Conservation (phyloP, 2,888 invertebrate genomes). For the Dorcus parallelipipedus region DNA sequence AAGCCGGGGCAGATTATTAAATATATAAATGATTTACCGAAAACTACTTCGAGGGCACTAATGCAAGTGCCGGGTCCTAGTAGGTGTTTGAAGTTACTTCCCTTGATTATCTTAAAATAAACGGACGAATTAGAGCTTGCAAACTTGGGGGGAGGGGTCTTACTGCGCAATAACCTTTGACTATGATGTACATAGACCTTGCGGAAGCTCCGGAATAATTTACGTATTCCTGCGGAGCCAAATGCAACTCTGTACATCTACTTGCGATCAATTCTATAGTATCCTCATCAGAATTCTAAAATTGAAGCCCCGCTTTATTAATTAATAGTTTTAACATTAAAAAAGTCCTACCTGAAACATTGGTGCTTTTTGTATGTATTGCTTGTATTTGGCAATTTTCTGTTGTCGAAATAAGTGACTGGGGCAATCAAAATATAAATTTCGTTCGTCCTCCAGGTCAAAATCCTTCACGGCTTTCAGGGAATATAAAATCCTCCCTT, state of each 20-base stretch:
- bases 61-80: slow-evolving; percentile 6
- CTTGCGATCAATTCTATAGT: slow-evolving; percentile 6
- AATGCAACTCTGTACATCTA: slow-evolving; percentile 4
- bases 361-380: neutral
- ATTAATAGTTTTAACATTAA: neutral
- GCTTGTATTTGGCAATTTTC: slow-evolving; percentile 6
- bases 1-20: neutral
- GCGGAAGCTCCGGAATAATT: slow-evolving; percentile 8
- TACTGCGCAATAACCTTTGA: slow-evolving; percentile 13
- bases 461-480: slow-evolving; percentile 8
- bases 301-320: neutral
- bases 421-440: slow-evolving; percentile 13
- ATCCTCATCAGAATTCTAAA: slow-evolving; percentile 2
- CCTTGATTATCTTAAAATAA: slow-evolving; percentile 10
- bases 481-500: slow-evolving; percentile 4
- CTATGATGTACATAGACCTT: slow-evolving; percentile 8
- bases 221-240: slow-evolving; percentile 9
- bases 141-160: neutral
- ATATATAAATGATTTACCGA: slow-evolving; percentile 1
- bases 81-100: slow-evolving; percentile 1
- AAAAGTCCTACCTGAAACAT: slow-evolving; percentile 7
- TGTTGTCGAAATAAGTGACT: slow-evolving; percentile 3
- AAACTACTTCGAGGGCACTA: slow-evolving; percentile 6
- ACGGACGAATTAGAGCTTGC: neutral
- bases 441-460: neutral